These are phyloP conservation scores for Turdus rufiventris DNA, from an alignment of 2,113 vertebrate genomes.

Conservation along the genomic window DNA sequence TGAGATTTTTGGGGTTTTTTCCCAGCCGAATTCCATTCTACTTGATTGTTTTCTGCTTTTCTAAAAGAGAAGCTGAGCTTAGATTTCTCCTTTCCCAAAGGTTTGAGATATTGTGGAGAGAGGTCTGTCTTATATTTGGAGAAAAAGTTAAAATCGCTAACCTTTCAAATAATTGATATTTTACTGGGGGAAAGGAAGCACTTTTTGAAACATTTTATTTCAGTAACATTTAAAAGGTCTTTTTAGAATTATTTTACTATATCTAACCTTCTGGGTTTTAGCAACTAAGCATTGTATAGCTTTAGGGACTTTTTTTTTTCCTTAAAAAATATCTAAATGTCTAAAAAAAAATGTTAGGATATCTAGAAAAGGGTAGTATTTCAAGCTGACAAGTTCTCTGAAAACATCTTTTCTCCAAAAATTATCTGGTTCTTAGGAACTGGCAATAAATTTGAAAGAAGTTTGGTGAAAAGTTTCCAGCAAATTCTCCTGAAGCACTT, in stretches of 20 bases:
- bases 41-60: neutral
- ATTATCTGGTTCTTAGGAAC: neutral
- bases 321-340: neutral
- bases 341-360: neutral
- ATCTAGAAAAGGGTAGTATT: neutral
- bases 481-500: neutral
- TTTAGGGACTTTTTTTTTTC: neutral
- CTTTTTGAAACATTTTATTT: neutral
- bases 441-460: neutral
- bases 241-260: neutral
- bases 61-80: neutral
- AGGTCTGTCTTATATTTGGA: neutral
- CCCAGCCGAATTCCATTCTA: neutral
- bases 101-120: neutral
- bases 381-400: neutral
- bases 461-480: neutral
- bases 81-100: neutral
- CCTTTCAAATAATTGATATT: neutral
- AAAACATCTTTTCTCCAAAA: neutral
- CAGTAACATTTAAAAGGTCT: neutral
- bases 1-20: neutral
- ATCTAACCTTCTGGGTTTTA: neutral
- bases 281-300: neutral
- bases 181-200: neutral
- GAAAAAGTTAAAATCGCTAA: neutral